phyloP scores from a whole-genome alignment of 2,888 invertebrate genomes.

The Panzeria rudis region DNA sequence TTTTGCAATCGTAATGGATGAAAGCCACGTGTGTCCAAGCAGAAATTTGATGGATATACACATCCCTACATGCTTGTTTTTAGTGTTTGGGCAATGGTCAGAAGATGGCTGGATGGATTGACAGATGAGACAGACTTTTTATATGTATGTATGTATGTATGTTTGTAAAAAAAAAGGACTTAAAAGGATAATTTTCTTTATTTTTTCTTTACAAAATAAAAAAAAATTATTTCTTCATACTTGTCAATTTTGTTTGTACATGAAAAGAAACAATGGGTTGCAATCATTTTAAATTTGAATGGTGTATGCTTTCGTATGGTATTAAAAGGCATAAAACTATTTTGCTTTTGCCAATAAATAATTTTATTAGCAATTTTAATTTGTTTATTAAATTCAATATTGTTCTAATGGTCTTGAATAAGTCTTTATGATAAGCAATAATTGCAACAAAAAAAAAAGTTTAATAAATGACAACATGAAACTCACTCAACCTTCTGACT shows the following conservation, averaged over 20 bases:
- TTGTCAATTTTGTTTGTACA: constrained; percentile 48
- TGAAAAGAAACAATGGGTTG: not conserved
- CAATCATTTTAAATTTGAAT: not conserved
- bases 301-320: not conserved
- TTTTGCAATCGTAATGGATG: not conserved
- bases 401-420: too few relatives aligned
- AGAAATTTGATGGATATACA: constrained; percentile 57
- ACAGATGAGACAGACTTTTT: constrained; percentile 18
- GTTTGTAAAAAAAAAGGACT: constrained; percentile 66
- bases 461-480: not conserved
- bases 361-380: too few relatives aligned
- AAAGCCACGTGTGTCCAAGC: constrained; percentile 52
- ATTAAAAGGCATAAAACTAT: not conserved
- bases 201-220: not conserved
- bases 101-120: not conserved
- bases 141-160: not conserved
- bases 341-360: not conserved
- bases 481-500: not conserved
- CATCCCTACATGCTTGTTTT: not conserved
- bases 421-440: too few relatives aligned
- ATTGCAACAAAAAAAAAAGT: not conserved
- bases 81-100: constrained; percentile 23
- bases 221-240: not conserved
- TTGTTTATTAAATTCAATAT: too few relatives aligned
- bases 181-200: constrained; percentile 54